Conservation (phyloP, 2,113 vertebrate genomes). For the Indicator maculatus region DNA sequence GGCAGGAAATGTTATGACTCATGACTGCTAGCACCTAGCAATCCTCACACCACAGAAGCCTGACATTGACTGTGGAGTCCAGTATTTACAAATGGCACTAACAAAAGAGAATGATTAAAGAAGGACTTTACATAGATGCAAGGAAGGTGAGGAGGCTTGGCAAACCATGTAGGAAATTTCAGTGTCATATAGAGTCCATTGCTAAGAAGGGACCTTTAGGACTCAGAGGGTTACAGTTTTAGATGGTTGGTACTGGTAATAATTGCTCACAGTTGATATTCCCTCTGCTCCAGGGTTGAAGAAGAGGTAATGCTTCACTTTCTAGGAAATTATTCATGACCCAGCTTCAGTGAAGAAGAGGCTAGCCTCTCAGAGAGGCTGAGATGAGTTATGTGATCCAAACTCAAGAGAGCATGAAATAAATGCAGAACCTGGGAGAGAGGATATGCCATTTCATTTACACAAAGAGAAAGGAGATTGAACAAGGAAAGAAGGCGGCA, state of each 20-base stretch:
- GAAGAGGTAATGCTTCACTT: conserved; percentile 45
- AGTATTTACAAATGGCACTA: background rate
- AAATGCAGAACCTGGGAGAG: conserved; percentile 49
- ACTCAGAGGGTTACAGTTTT: background rate
- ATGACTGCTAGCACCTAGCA: background rate
- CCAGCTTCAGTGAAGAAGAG: conserved; percentile 15
- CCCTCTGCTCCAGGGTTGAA: conserved; percentile 10
- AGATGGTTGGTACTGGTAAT: background rate
- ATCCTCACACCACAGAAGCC: background rate
- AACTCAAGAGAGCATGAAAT: conserved; percentile 63
- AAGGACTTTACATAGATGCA: background rate
- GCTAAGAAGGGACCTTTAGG: background rate
- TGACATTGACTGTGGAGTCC: background rate
- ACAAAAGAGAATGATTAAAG: background rate
- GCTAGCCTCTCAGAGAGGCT: conserved; percentile 16
- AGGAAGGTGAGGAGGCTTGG: background rate
- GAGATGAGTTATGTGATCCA: conserved; percentile 40
- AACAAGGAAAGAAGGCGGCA: background rate
- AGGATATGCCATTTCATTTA: conserved; percentile 28
- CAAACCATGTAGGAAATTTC: background rate
- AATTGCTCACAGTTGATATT: background rate
- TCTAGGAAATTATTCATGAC: conserved; percentile 62
- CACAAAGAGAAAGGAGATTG: conserved; percentile 33
- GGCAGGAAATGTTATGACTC: background rate
- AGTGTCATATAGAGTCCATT: background rate